Conservation (phyloP, 2,888 invertebrate genomes). For the Ypsolopha scabrella region DNA sequence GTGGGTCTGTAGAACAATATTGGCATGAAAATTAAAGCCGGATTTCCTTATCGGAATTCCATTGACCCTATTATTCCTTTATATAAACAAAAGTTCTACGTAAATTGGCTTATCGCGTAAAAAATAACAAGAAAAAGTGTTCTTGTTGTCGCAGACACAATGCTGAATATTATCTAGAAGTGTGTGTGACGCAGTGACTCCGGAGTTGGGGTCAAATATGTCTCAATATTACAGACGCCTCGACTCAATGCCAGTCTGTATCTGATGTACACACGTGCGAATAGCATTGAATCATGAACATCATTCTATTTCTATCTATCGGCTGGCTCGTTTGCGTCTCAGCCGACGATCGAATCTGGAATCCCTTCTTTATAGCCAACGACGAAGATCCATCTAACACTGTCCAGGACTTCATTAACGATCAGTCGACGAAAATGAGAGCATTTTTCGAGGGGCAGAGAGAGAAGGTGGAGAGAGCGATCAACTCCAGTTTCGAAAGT, state of each 20-base stretch:
- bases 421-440: constrained; percentile 16
- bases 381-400: neutral
- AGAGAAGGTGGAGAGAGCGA: constrained; percentile 18
- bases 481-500: constrained; percentile 23
- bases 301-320: neutral
- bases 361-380: neutral
- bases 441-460: constrained; percentile 26
- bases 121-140: neutral
- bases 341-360: neutral
- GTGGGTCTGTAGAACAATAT: no score
- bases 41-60: neutral
- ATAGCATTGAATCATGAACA: neutral
- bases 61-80: neutral
- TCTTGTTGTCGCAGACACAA: neutral
- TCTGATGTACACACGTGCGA: neutral
- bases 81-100: no score
- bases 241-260: neutral
- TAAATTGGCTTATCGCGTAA: neutral
- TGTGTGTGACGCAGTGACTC: constrained; percentile 1
- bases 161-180: neutral
- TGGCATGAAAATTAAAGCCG: no score
- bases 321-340: neutral
- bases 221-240: neutral
- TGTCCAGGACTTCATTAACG: neutral
- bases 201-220: neutral